Conservation (phyloP, 1,140 invertebrate species). For the Chionoecetes opilio region DNA sequence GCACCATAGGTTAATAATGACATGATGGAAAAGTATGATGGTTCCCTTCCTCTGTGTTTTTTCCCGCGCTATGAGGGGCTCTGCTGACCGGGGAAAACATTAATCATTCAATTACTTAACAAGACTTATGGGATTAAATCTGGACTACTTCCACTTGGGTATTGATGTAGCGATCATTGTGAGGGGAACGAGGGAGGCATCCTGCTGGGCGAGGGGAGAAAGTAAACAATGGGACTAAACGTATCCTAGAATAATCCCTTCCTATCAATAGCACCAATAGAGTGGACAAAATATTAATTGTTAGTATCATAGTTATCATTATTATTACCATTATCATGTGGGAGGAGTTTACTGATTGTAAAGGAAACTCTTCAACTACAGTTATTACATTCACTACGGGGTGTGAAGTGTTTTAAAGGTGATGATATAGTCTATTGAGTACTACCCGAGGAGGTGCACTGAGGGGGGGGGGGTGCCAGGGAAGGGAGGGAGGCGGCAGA, state of each 20-base stretch:
- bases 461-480: background rate
- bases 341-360: background rate
- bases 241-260: background rate
- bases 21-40: background rate
- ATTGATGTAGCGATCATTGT: background rate
- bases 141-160: constrained; percentile 18
- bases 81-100: constrained; percentile 16
- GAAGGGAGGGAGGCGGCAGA: background rate
- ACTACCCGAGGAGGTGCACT: background rate
- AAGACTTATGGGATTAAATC: constrained; percentile 19
- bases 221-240: background rate
- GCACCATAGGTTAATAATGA: background rate
- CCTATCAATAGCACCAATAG: background rate
- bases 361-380: background rate
- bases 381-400: background rate
- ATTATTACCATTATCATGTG: background rate
- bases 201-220: background rate
- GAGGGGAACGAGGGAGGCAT: background rate
- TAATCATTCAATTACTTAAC: constrained; percentile 13
- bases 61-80: background rate
- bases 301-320: background rate
- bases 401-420: background rate
- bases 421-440: background rate
- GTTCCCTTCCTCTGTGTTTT: constrained; percentile 17
- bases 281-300: background rate